Conservation (phyloP, 2,797 vertebrate species). For the Ceryle rudis region DNA sequence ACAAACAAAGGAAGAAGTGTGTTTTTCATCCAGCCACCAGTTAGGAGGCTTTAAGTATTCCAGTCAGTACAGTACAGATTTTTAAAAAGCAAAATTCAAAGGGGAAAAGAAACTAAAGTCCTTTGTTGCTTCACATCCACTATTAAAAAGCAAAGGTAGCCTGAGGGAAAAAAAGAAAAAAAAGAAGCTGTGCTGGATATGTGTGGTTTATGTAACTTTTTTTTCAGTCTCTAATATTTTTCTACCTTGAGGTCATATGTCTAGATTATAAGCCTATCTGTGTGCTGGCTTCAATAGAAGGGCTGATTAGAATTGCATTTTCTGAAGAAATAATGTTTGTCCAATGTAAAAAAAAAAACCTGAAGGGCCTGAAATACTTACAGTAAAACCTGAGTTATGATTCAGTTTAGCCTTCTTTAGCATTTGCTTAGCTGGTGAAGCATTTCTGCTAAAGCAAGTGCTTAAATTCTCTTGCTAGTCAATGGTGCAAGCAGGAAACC, state of each 20-base stretch:
- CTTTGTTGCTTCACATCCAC: background rate
- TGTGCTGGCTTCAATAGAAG: background rate
- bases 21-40: slow-evolving; percentile 6
- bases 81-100: slow-evolving; percentile 50
- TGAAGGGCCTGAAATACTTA: background rate
- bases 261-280: background rate
- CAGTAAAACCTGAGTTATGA: background rate
- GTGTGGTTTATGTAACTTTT: background rate
- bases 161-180: background rate
- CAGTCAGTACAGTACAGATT: background rate
- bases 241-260: background rate
- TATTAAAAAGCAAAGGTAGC: slow-evolving; percentile 19
- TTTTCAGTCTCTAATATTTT: background rate
- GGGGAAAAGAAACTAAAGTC: slow-evolving; percentile 1
- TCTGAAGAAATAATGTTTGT: background rate
- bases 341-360: background rate
- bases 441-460: background rate
- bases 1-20: slow-evolving; percentile 31
- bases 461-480: background rate
- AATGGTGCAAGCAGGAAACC: background rate
- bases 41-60: slow-evolving; percentile 48
- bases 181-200: background rate
- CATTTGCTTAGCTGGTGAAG: background rate
- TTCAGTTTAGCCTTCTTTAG: background rate
- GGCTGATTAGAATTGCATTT: background rate